phyloP scores from a whole-genome alignment of 23 tunicate genomes.

The Styela plicata region DNA sequence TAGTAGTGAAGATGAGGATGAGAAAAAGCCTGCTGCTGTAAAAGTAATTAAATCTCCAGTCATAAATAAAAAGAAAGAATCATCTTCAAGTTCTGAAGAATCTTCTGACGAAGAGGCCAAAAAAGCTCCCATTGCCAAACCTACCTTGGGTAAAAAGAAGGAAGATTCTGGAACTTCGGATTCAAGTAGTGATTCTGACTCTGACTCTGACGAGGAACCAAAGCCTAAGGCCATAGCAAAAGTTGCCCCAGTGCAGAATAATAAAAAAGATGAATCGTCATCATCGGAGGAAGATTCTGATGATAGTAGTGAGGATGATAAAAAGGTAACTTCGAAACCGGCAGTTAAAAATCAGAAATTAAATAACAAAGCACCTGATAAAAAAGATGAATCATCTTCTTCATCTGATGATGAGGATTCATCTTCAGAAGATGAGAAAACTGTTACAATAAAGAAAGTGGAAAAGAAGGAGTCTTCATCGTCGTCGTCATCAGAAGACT shows the following conservation, averaged over 20 bases:
- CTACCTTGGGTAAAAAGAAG: background rate
- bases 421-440: background rate
- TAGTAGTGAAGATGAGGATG: conserved; percentile 2
- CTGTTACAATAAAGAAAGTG: background rate
- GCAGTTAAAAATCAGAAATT: background rate
- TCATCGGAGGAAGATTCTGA: background rate
- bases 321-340: background rate
- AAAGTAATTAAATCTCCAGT: background rate
- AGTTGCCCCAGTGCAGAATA: background rate
- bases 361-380: background rate
- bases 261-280: background rate
- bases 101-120: conserved; percentile 13
- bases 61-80: too few species aligned
- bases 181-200: conserved; percentile 17
- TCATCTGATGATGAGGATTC: background rate
- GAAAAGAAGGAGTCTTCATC: background rate
- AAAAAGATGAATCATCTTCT: background rate
- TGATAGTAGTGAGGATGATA: background rate
- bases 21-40: background rate
- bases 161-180: background rate
- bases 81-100: conserved; percentile 4
- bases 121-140: background rate
- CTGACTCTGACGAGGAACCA: background rate
- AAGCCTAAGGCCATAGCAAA: conserved; percentile 10
- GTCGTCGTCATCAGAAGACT: background rate